Base-by-base conservation (phyloP, 30 jellyfish, hydroid and myxozoan species). In the Pseudorhiza aurosa region DNA sequence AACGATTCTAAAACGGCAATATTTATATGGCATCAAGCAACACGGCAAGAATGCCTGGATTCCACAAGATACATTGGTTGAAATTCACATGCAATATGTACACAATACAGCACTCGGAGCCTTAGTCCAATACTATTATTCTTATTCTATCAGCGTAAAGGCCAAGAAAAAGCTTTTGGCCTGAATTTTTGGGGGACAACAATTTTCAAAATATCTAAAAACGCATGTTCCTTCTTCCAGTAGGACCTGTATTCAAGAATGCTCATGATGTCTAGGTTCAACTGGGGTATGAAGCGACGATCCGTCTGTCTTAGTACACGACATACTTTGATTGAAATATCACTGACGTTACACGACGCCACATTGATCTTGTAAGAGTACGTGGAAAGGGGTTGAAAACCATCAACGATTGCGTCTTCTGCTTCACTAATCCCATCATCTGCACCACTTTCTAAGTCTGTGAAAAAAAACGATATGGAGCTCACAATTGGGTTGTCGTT, bases 221-320 rank as follows among this genome's bases (percentile, higher is more conserved):
- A 65, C 35, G 29, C 30, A 32, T 18, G 47, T 21, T 78, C 75
- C 11, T 53, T 68, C 51, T 60, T 50, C 82, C 82, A 65, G 46
- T 59, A 39, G 4, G 82, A 46, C 26, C 81, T 60, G 67, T 62
- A 78, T 40, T 78, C 75, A 12, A 78, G 82, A 7, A 78, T 44
- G 65, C 90, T 78, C 42, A 62, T 58, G 21, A 78, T 73, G 64
- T 78, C 90, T 7, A 17, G 46, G 17, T 24, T 30, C 19, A 78
- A 27, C 17, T 49, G 73, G 32, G 29, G 78, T 1, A 82, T 51
- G 33, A 78, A 78, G 51, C 47, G 60, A 9, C 30, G 32, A 4
- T 75, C 82, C n/a, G 75, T 50, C 57, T 78, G 82, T 19, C 90
- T 59, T 27, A 78, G 29, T 11, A 78, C 90, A 3, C 82, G 90